phyloP scores from a whole-genome alignment of 1,140 invertebrate genomes.

The Dufourea novaeangliae region DNA sequence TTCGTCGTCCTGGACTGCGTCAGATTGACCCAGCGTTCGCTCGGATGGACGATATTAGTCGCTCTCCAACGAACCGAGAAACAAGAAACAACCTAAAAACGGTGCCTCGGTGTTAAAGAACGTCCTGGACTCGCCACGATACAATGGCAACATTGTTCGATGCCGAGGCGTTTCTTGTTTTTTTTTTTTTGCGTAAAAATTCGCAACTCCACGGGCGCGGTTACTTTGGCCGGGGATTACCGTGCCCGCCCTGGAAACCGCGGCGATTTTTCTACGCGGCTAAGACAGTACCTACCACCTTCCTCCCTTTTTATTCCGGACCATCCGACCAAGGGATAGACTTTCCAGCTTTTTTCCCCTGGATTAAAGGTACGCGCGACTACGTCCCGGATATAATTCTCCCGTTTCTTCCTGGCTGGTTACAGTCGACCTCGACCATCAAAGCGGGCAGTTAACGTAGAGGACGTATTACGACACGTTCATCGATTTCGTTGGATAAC shows the following conservation, averaged over 20 bases:
- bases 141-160: background rate
- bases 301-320: background rate
- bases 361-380: background rate
- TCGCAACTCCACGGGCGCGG: background rate
- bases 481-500: too few relatives aligned
- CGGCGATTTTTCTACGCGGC: slow-evolving; percentile 3
- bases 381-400: background rate
- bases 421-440: too few relatives aligned
- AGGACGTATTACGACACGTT: too few relatives aligned
- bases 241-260: background rate
- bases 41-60: background rate
- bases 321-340: background rate
- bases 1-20: slow-evolving; percentile 3
- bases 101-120: background rate
- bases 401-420: too few relatives aligned
- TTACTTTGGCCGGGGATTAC: slow-evolving; percentile 1
- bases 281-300: background rate
- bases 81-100: background rate
- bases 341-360: background rate
- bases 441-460: too few relatives aligned
- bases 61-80: background rate
- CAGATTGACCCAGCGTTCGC: slow-evolving; percentile 15
- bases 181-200: slow-evolving; percentile 21
- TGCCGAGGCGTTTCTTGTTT: too few relatives aligned
- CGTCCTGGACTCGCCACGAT: background rate